A percentile compares a stretch with the other conserved stretches of the same genome.
These are phyloP conservation scores for Sialis lutaria DNA, from an alignment of 2,888 invertebrate genomes.

Conservation along the genomic window DNA sequence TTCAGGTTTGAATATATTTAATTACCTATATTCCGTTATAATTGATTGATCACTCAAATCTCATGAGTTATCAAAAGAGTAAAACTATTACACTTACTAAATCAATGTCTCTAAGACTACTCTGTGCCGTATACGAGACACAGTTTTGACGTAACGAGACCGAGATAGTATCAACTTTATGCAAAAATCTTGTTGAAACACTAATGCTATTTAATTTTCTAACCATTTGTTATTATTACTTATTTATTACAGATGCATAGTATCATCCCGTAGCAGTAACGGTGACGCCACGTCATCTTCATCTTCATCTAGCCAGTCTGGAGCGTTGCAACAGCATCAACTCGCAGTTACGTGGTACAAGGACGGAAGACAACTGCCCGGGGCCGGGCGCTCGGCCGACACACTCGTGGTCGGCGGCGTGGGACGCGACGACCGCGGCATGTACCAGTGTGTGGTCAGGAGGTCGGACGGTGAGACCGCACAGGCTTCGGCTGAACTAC, in stretches of 20 bases:
- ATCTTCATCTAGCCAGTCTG: conserved; percentile 22
- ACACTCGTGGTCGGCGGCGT: conserved; percentile 46
- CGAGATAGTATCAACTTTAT: too few relatives aligned
- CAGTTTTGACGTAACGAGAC: too few relatives aligned
- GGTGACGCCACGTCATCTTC: conserved; percentile 17
- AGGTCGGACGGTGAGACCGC: conserved; percentile 56
- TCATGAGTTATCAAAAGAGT: neutral
- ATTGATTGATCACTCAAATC: neutral
- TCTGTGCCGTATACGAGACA: too few relatives aligned
- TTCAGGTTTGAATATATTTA: conserved; percentile 29
- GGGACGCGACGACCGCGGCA: conserved; percentile 53
- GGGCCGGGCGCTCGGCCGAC: conserved; percentile 44
- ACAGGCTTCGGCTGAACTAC: conserved; percentile 57
- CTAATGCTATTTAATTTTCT: too few relatives aligned
- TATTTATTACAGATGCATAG: conserved; percentile 27
- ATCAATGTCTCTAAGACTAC: too few relatives aligned
- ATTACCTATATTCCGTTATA: neutral
- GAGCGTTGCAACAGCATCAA: too few relatives aligned
- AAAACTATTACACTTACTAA: too few relatives aligned
- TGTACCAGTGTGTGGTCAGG: conserved; percentile 59
- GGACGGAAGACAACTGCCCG: conserved; percentile 46
- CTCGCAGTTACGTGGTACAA: conserved; percentile 40
- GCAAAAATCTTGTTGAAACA: too few relatives aligned
- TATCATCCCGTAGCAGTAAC: conserved; percentile 32
- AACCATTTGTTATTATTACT: neutral